Evolutionary conservation across 2,888 invertebrate genomes (phyloP).

Genomic region (Spodoptera exigua): DNA sequence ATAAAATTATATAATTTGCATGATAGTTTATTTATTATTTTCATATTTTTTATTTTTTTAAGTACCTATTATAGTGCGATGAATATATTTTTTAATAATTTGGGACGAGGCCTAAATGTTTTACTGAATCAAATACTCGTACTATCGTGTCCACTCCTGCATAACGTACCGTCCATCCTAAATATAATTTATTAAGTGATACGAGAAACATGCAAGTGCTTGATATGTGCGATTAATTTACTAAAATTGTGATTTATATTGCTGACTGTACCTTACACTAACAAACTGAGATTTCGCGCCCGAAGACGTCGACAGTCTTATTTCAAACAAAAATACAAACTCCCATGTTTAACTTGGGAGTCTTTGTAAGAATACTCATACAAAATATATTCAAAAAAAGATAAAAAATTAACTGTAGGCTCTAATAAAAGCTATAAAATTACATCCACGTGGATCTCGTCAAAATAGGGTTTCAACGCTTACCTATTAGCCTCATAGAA

Average conservation of each 20-base stretch:
- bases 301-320: conserved; percentile 51
- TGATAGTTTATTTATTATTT: no score
- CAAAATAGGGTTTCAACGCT: neutral
- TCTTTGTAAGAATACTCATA: conserved; percentile 1
- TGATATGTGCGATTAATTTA: conserved; percentile 73
- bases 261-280: conserved; percentile 44
- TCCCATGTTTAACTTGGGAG: conserved; percentile 13
- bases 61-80: no score
- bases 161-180: conserved; percentile 26
- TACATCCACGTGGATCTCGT: no score
- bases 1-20: no score
- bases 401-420: neutral
- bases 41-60: no score
- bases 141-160: no score
- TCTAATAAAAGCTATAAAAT: no score
- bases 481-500: no score
- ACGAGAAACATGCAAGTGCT: conserved; percentile 72
- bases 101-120: no score
- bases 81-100: no score
- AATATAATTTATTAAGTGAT: conserved; percentile 53
- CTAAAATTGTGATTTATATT: conserved; percentile 56
- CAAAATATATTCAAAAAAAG: neutral
- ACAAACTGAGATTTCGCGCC: conserved; percentile 27
- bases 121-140: no score
- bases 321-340: conserved; percentile 33